phyloP scores from a whole-genome alignment of 2,888 invertebrate species.

The Acleris literana region DNA sequence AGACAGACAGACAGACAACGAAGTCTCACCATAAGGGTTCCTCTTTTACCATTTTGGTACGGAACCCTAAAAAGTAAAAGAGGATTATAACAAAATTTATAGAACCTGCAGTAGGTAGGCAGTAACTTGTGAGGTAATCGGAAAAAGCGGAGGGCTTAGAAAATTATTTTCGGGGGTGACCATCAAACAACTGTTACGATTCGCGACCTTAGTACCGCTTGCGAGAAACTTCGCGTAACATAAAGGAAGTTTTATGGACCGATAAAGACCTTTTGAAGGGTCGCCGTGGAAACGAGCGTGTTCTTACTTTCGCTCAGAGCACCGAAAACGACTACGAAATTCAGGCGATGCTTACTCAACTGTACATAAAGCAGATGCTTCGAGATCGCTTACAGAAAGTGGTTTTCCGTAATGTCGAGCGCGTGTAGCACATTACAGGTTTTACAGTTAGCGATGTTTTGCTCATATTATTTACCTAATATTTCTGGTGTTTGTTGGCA shows the following conservation, averaged over 20 bases:
- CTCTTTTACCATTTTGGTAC: no score
- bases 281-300: conserved; percentile 55
- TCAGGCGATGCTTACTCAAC: conserved; percentile 36
- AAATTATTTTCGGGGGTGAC: conserved; percentile 78
- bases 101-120: conserved; percentile 65
- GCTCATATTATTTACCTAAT: background rate
- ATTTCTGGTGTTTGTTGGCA: no score
- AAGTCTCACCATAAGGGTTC: no score
- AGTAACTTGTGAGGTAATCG: conserved; percentile 69
- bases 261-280: conserved; percentile 79
- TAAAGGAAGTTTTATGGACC: conserved; percentile 78
- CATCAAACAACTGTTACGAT: conserved; percentile 66
- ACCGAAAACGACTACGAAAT: conserved; percentile 51
- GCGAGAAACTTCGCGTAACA: conserved; percentile 71
- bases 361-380: conserved; percentile 35
- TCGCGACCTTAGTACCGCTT: conserved; percentile 53
- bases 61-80: conserved; percentile 72
- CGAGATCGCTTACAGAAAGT: conserved; percentile 31
- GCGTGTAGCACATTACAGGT: background rate
- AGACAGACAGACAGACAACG: no score
- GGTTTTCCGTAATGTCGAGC: conserved; percentile 14
- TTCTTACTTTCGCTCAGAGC: conserved; percentile 50
- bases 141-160: conserved; percentile 62
- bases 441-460: background rate
- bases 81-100: conserved; percentile 77